Percentiles rank a stretch among this genome's conserved stretches.
phyloP scores from a whole-genome alignment of 2,888 invertebrate genomes.

The Cephalotes varians region DNA sequence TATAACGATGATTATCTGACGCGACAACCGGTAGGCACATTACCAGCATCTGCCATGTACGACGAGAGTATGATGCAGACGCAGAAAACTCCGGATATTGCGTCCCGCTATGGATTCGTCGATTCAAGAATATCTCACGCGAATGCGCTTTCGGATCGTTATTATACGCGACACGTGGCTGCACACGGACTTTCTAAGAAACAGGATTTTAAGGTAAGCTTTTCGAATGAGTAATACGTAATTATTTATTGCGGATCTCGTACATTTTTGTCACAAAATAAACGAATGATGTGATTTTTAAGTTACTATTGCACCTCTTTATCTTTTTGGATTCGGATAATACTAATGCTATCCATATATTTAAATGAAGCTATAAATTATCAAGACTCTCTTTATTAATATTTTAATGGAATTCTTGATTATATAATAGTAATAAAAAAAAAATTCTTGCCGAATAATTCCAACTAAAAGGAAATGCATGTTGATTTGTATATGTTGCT shows the following conservation, averaged over 20 bases:
- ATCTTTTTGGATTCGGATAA: not conserved
- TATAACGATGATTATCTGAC: constrained; percentile 86
- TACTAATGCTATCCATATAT: not conserved
- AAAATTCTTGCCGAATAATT: not conserved
- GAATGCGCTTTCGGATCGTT: constrained; percentile 88
- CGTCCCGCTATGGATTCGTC: constrained; percentile 87
- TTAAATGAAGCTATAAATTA: not conserved
- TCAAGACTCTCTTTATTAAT: not conserved
- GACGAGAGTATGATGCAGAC: constrained; percentile 81
- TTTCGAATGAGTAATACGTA: not conserved
- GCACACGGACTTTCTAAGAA: constrained; percentile 84
- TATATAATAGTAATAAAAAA: not conserved
- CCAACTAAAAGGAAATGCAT: not conserved
- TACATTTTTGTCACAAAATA: not conserved
- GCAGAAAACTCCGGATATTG: constrained; percentile 80
- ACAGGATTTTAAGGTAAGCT: constrained; percentile 90
- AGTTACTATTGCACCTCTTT: not conserved
- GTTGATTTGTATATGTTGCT: not conserved
- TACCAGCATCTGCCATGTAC: constrained; percentile 85
- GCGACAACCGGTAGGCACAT: constrained; percentile 84
- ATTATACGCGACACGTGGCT: constrained; percentile 88
- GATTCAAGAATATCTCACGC: constrained; percentile 89
- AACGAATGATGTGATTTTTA: not conserved
- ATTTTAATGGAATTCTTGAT: not conserved
- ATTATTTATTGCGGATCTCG: not conserved